Evolutionary conservation across 2,113 vertebrate species (phyloP).

Genomic region (Ondatra zibethicus): DNA sequence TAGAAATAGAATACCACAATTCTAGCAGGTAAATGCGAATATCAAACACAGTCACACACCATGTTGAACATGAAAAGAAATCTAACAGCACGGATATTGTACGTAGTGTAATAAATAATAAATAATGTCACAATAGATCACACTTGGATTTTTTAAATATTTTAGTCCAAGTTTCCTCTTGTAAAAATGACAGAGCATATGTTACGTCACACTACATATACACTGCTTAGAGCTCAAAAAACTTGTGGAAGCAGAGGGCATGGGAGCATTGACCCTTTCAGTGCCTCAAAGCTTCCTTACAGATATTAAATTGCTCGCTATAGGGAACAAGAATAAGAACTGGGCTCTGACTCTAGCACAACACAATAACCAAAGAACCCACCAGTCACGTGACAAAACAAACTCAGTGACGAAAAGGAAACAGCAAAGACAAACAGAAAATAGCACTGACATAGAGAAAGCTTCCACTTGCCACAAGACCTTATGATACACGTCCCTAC

Average conservation of each 20-base stretch:
- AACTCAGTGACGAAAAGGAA: constrained; percentile 32
- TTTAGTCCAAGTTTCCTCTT: constrained; percentile 71
- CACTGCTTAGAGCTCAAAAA: constrained; percentile 69
- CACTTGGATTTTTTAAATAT: constrained; percentile 80
- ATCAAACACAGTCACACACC: constrained; percentile 84
- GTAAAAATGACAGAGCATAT: constrained; percentile 78
- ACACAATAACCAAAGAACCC: neutral
- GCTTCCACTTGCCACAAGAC: constrained; percentile 75
- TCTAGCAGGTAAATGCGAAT: constrained; percentile 81
- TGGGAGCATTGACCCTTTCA: constrained; percentile 30
- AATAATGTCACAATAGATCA: constrained; percentile 86
- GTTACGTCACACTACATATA: constrained; percentile 72
- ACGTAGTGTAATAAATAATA: constrained; percentile 87
- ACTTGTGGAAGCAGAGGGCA: constrained; percentile 65
- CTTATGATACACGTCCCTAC: constrained; percentile 79
- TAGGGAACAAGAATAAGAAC: constrained; percentile 12
- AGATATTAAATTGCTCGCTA: constrained; percentile 43
- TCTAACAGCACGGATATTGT: constrained; percentile 84
- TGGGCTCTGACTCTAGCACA: neutral
- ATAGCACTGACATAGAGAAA: constrained; percentile 77
- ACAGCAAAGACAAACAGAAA: constrained; percentile 58
- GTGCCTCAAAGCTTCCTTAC: constrained; percentile 56
- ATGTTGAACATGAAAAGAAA: constrained; percentile 84
- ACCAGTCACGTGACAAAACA: constrained; percentile 56
- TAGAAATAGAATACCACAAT: constrained; percentile 83